A percentile compares a stretch with the other conserved stretches of the same genome.
Evolutionary conservation across 2,888 invertebrate species (phyloP).

Genomic region (Pilophorus perplexus): DNA sequence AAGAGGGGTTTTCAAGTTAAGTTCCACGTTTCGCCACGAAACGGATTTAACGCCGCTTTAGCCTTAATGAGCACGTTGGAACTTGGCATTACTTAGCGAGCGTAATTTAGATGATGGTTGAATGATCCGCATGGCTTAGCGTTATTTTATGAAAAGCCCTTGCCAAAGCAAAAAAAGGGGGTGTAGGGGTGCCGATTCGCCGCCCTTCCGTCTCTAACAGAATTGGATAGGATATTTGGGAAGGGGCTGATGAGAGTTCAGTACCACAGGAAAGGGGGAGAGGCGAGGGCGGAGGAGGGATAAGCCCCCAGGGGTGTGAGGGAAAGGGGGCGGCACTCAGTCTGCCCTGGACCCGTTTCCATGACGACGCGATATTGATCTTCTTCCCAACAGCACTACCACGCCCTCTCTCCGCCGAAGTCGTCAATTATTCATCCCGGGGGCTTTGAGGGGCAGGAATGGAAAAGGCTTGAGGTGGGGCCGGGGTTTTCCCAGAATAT

Average conservation of each 20-base stretch:
- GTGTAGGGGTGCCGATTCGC: conserved; percentile 12
- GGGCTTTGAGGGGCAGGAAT: neutral
- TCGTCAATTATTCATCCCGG: conserved; percentile 39
- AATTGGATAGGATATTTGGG: conserved; percentile 29
- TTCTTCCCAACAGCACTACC: conserved; percentile 47
- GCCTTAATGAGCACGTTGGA: conserved; percentile 28
- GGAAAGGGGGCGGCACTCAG: conserved; percentile 55
- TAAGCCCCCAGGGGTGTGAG: conserved; percentile 35
- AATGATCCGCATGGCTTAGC: conserved; percentile 26
- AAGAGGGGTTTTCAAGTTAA: conserved; percentile 10
- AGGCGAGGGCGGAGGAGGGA: neutral
- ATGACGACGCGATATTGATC: conserved; percentile 56
- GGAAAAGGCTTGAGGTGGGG: too few relatives aligned
- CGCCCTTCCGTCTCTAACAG: too few relatives aligned
- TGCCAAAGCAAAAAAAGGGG: conserved; percentile 19
- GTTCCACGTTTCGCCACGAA: conserved; percentile 7
- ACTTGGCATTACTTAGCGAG: conserved; percentile 25
- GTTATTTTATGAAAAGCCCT: conserved; percentile 37
- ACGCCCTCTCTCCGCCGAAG: conserved; percentile 28
- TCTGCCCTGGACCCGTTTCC: conserved; percentile 59
- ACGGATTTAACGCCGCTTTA: conserved; percentile 27
- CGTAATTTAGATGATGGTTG: conserved; percentile 34
- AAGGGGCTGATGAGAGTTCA: neutral
- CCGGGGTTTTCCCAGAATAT: too few relatives aligned
- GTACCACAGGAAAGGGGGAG: neutral